Base-by-base conservation (phyloP, 2,888 invertebrate genomes). In the Meganola albula region DNA sequence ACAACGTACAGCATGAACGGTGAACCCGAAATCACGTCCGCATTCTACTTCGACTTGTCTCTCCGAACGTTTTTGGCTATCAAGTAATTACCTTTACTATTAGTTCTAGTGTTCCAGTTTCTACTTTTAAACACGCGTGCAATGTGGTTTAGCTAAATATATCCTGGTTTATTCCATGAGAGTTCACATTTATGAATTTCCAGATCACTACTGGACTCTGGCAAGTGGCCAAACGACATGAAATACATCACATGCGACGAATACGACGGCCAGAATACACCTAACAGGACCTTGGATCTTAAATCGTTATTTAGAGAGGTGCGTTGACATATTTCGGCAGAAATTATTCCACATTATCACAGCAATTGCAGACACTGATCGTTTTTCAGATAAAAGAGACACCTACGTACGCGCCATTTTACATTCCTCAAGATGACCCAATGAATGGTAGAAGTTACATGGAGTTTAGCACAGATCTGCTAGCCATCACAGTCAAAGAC, bases 11-110 rank as follows among this genome's bases (percentile, higher is more conserved):
- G 91, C 63, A 83, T 93, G 64, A 91, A 90, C 53, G 88, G 88
- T 1, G 89, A 90, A 53, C 93, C 93, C 2, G 91, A 92, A 74
- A 91, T 95, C 40, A 90, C 92, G 23, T 90, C 93, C 1, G 93
- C 93, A 3, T 96, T 97, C 75, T 96, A 96, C 76, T 96, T 95
- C 73, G 97, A 97, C 75, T 75, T 97, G 42, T 90, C 92, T 12
- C 71, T 93, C 37, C 85, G 92, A 48, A 89, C 93, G 2, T 90
- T 94, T 59, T 74, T 92, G 50, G 89, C 93, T 4, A 83, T 93
- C 44, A 92, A 91, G 93, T 93, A 88, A 86, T 86, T 53, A 72
- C 64, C 65, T 75, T 68, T 63, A 50, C 58, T 67, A 64, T 64
- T 65, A 57, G 61, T 59, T 51, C 58, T 65, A 54, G 51, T 57